A percentile compares a stretch with the other conserved stretches of the same genome.
phyloP scores from a whole-genome alignment of 2,888 invertebrate genomes.

The Ptilodon capucinus region DNA sequence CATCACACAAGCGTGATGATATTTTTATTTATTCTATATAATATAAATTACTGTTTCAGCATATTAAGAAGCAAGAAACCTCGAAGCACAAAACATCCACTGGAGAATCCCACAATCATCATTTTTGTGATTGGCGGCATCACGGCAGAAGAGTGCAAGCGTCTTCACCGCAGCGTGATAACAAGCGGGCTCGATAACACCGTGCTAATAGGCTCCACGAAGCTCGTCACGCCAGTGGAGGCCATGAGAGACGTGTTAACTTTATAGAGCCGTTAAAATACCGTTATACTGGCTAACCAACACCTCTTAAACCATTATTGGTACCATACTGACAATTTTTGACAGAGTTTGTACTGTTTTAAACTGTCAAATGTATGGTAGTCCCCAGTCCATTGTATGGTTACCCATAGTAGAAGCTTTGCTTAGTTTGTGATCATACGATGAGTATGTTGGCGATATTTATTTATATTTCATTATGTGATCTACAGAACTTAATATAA shows the following conservation, averaged over 20 bases:
- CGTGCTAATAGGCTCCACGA: conserved; percentile 66
- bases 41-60: conserved; percentile 57
- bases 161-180: conserved; percentile 71
- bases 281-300: no score
- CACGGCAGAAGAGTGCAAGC: conserved; percentile 84
- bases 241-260: conserved; percentile 61
- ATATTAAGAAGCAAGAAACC: conserved; percentile 80
- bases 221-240: conserved; percentile 63
- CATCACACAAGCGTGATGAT: no score
- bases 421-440: no score
- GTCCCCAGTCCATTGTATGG: no score
- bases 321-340: no score
- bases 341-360: no score
- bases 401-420: no score
- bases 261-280: conserved; percentile 16
- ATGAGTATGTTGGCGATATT: no score
- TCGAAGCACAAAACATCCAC: conserved; percentile 75
- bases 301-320: background rate
- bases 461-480: no score
- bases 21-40: no score
- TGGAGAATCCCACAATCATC: conserved; percentile 84
- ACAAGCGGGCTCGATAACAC: conserved; percentile 73
- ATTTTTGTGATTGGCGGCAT: conserved; percentile 86
- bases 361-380: no score
- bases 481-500: no score